Evolutionary conservation across 2,888 invertebrate species (phyloP).

Genomic region (Pemphredon lugubris): DNA sequence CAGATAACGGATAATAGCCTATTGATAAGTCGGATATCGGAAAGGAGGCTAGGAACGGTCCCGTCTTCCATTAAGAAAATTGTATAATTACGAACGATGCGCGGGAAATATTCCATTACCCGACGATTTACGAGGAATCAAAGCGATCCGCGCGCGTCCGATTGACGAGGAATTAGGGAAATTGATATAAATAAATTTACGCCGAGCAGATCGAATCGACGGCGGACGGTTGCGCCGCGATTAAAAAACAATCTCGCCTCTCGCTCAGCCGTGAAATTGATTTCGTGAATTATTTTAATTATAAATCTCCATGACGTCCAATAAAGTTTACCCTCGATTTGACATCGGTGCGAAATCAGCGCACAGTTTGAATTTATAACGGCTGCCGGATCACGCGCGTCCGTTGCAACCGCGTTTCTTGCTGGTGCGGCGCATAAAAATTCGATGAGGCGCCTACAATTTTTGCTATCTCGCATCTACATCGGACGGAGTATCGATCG

Average conservation of each 20-base stretch:
- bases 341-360: background rate
- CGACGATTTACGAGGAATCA: too few species aligned
- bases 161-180: too few species aligned
- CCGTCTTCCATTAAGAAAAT: background rate
- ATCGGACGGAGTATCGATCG: slow-evolving; percentile 63
- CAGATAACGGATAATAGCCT: slow-evolving; percentile 34
- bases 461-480: slow-evolving; percentile 61
- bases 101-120: too few species aligned
- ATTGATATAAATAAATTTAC: too few species aligned
- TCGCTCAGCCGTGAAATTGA: background rate
- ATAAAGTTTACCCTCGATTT: background rate
- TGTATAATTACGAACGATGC: background rate
- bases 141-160: too few species aligned
- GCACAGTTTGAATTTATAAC: background rate
- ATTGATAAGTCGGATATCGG: slow-evolving; percentile 17
- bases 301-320: background rate
- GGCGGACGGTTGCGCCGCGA: too few species aligned
- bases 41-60: background rate
- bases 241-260: background rate
- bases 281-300: background rate
- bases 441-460: slow-evolving; percentile 55
- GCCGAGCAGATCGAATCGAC: too few species aligned
- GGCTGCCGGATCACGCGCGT: background rate
- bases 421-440: too few species aligned
- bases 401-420: too few species aligned